Evolutionary conservation across 2,888 invertebrate species (phyloP).

Genomic region (Andricus curvator): DNA sequence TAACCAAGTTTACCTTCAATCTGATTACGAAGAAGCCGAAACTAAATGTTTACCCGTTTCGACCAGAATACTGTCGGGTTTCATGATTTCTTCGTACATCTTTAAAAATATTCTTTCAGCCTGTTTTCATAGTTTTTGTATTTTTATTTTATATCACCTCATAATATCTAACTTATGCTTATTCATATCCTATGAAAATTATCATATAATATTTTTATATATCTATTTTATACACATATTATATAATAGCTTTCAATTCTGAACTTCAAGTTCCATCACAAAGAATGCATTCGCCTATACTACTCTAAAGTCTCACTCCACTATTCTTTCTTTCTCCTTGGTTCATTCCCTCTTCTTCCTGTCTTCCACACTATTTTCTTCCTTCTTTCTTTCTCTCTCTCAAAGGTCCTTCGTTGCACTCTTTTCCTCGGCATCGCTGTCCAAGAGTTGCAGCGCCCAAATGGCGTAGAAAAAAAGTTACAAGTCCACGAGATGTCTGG

Average conservation of each 20-base stretch:
- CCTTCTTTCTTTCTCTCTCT: constrained; percentile 26
- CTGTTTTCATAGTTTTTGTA: background rate
- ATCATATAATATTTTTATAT: too few species aligned
- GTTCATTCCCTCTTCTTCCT: constrained; percentile 32
- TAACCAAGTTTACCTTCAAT: constrained; percentile 20
- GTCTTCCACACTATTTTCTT: constrained; percentile 29
- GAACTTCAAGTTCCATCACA: background rate
- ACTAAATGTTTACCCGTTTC: constrained; percentile 8
- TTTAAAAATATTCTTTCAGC: background rate
- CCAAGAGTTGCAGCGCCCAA: constrained; percentile 39
- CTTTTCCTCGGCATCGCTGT: constrained; percentile 34
- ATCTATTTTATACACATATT: background rate
- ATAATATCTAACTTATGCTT: background rate
- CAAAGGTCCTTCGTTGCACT: constrained; percentile 18
- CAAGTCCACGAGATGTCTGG: constrained; percentile 54
- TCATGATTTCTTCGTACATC: background rate
- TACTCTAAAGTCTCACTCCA: constrained; percentile 4
- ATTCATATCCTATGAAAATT: background rate
- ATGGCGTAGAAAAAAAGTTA: constrained; percentile 50
- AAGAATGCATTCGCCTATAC: constrained; percentile 3
- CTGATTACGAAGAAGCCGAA: background rate
- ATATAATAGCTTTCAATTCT: constrained; percentile 10
- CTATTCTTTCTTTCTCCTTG: constrained; percentile 25
- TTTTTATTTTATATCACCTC: background rate
- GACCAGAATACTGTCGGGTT: background rate